phyloP scores from a whole-genome alignment of 37 sponge, comb jelly and placozoan genomes.

The Axinella damicornis region DNA sequence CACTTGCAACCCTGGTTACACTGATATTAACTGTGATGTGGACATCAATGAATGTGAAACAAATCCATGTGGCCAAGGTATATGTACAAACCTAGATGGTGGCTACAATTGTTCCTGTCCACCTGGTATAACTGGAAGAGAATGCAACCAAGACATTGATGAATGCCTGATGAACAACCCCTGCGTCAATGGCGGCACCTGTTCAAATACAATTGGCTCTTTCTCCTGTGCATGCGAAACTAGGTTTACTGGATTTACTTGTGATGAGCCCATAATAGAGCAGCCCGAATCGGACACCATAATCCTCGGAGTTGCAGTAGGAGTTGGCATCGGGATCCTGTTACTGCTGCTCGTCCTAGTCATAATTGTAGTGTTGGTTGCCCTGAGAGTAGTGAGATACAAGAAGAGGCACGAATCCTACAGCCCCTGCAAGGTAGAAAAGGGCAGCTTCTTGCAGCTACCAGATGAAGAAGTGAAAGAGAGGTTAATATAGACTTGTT shows the following conservation, averaged over 20 bases:
- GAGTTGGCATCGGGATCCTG: not conserved
- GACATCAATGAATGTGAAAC: conserved; percentile 35
- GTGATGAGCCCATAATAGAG: not conserved
- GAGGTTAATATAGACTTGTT: conserved; percentile 37
- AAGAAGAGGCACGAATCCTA: conserved; percentile 57
- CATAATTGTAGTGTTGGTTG: conserved; percentile 11
- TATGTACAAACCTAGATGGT: conserved; percentile 12
- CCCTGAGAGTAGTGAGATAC: not conserved
- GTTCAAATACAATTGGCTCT: conserved; percentile 3
- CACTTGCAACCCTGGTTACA: conserved; percentile 38
- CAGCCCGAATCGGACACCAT: not conserved
- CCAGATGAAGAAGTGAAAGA: conserved; percentile 27
- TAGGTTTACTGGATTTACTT: conserved; percentile 34
- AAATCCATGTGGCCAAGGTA: conserved; percentile 28
- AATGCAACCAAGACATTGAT: conserved; percentile 43
- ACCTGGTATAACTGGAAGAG: conserved; percentile 66
- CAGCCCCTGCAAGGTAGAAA: conserved; percentile 51
- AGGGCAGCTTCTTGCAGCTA: not conserved
- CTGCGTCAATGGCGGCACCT: conserved; percentile 50
- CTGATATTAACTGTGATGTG: conserved; percentile 22
- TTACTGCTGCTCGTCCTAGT: conserved; percentile 28
- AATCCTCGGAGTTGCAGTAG: conserved; percentile 11
- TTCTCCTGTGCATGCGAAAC: conserved; percentile 45
- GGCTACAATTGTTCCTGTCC: conserved; percentile 64
- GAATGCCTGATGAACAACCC: not conserved